phyloP scores from a whole-genome alignment of 92 coral and sea anemone species.

The Bergia puertoricense region DNA sequence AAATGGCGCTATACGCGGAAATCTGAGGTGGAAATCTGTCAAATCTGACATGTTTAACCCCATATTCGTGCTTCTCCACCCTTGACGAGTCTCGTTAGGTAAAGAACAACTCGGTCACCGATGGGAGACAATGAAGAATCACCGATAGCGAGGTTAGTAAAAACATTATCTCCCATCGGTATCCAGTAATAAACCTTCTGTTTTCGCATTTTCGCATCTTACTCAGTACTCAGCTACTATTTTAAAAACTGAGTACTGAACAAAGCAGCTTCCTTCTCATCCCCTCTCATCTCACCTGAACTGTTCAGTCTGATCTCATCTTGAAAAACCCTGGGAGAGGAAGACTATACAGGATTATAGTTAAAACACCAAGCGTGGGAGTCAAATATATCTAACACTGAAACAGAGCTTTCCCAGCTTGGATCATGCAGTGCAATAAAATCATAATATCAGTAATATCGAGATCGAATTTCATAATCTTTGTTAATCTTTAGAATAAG shows the following conservation, averaged over 20 bases:
- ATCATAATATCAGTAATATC: not conserved
- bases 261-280: not conserved
- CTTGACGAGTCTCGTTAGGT: not conserved
- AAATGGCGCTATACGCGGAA: not conserved
- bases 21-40: not conserved
- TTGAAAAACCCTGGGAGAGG: too few relatives aligned
- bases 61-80: not conserved
- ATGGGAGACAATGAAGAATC: constrained; percentile 5
- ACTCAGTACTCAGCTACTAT: too few relatives aligned
- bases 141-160: not conserved
- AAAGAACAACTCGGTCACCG: not conserved
- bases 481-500: too few relatives aligned
- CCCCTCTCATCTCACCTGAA: too few relatives aligned
- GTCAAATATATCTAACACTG: too few relatives aligned
- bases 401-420: too few relatives aligned
- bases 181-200: not conserved
- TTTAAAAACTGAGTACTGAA: not conserved
- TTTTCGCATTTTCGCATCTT: not conserved
- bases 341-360: too few relatives aligned
- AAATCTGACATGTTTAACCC: not conserved
- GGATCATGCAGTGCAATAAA: not conserved
- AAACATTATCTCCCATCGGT: not conserved
- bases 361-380: too few relatives aligned
- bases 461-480: not conserved
- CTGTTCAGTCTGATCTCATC: too few relatives aligned